These are phyloP conservation scores for Eurystomus gularis DNA, from an alignment of 2,113 vertebrate genomes.

Conservation along the genomic window DNA sequence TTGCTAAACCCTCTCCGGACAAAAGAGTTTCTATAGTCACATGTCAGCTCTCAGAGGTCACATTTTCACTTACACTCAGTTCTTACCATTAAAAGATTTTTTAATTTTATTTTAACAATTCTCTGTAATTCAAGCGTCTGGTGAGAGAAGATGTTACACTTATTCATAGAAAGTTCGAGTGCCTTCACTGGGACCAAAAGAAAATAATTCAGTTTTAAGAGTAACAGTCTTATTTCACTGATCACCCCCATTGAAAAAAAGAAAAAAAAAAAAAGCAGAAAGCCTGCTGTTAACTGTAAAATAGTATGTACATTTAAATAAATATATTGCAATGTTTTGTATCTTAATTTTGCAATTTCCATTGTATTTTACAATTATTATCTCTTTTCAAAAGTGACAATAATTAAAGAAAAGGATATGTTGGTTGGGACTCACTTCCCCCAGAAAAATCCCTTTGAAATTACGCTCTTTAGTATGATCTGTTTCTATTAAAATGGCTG, in stretches of 20 bases:
- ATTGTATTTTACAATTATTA: neutral
- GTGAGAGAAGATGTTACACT: neutral
- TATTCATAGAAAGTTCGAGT: neutral
- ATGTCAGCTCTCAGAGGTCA: neutral
- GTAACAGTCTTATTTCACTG: neutral
- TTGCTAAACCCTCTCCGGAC: neutral
- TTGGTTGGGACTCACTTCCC: fast-evolving
- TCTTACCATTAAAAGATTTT: neutral
- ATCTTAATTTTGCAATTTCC: neutral
- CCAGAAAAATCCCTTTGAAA: neutral
- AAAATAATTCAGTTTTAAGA: neutral
- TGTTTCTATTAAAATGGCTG: neutral
- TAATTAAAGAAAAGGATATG: neutral
- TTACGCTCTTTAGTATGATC: too few species aligned
- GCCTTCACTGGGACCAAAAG: neutral
- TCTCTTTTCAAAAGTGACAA: neutral
- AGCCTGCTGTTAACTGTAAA: neutral
- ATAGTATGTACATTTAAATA: neutral
- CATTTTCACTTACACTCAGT: neutral
- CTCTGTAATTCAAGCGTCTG: neutral
- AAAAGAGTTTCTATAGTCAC: neutral
- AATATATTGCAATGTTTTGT: neutral
- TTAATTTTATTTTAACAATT: neutral
- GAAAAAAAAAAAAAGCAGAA: neutral
- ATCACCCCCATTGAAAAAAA: fast-evolving